Percentiles rank a stretch among this genome's conserved stretches.
phyloP scores from a whole-genome alignment of 1,140 invertebrate species.

The Megalopta genalis region DNA sequence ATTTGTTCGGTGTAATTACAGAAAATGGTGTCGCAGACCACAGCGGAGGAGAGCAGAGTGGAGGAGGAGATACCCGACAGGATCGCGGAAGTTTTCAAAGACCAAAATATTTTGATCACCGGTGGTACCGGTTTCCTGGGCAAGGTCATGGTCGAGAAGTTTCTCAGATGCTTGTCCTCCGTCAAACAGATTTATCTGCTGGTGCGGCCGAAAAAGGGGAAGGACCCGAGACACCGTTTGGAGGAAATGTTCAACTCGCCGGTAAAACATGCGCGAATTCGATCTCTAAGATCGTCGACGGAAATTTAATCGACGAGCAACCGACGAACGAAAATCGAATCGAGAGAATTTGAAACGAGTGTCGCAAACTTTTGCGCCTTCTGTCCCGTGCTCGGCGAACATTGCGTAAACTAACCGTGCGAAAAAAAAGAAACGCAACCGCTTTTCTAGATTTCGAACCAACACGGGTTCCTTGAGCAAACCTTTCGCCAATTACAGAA shows the following conservation, averaged over 20 bases:
- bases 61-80: constrained; percentile 74
- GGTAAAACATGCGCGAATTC: constrained; percentile 74
- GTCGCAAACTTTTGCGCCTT: not conserved
- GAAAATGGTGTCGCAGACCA: constrained; percentile 45
- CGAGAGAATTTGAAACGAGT: too few relatives aligned
- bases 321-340: too few relatives aligned
- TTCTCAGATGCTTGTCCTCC: constrained; percentile 84
- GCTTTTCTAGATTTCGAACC: not conserved
- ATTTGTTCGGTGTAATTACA: constrained; percentile 3
- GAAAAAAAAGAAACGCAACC: not conserved
- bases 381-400: too few relatives aligned
- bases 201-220: constrained; percentile 89
- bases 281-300: too few relatives aligned
- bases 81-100: constrained; percentile 73
- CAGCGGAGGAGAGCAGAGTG: constrained; percentile 46
- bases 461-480: constrained; percentile 1
- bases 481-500: not conserved
- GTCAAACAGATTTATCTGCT: constrained; percentile 88
- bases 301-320: too few relatives aligned
- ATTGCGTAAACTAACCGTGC: not conserved
- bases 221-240: constrained; percentile 85
- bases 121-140: constrained; percentile 86
- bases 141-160: constrained; percentile 87
- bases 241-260: constrained; percentile 85
- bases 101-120: constrained; percentile 81